A percentile compares a stretch with the other conserved stretches of the same genome.
Evolutionary conservation across 35 echinoderm and acorn worm genomes (phyloP).

Genomic region (Diadema setosum): DNA sequence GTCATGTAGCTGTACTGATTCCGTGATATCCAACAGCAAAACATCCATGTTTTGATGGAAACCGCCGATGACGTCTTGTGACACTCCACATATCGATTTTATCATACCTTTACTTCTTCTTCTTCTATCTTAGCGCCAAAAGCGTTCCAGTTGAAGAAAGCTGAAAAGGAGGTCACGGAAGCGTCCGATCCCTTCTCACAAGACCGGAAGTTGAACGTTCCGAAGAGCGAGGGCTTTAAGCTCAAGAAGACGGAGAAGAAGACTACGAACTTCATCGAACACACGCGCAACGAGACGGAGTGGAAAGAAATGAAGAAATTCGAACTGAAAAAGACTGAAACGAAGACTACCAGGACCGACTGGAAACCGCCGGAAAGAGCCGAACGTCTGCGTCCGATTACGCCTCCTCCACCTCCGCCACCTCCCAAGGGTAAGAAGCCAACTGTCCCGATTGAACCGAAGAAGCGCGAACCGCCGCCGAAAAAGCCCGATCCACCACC

Average conservation of each 20-base stretch:
- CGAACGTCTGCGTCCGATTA: conserved; percentile 15
- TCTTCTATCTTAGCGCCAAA: conserved; percentile 50
- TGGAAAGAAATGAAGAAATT: conserved; percentile 81
- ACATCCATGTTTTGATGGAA: no score
- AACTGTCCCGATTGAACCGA: conserved; percentile 18
- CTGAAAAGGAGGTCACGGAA: conserved; percentile 28
- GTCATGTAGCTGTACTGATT: no score
- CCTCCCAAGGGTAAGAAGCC: conserved; percentile 32
- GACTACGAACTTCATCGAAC: conserved; percentile 23
- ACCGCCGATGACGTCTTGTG: no score
- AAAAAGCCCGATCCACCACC: background rate
- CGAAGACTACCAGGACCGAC: conserved; percentile 11
- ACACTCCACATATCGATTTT: no score
- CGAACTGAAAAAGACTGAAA: conserved; percentile 35
- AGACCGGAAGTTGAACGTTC: conserved; percentile 58
- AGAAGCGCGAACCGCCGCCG: conserved; percentile 17
- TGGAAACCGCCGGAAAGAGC: conserved; percentile 54
- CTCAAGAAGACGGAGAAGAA: conserved; percentile 66
- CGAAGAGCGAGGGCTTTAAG: conserved; percentile 59
- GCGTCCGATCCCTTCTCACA: conserved; percentile 59
- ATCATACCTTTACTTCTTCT: no score
- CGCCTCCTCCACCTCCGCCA: conserved; percentile 48
- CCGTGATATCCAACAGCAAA: no score
- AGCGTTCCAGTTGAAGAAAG: conserved; percentile 61
- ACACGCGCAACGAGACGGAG: background rate